Evolutionary conservation across 1,140 invertebrate species (phyloP), one percentile per base, ranked within the genome.

Genomic region (Zaprionus davidi): DNA sequence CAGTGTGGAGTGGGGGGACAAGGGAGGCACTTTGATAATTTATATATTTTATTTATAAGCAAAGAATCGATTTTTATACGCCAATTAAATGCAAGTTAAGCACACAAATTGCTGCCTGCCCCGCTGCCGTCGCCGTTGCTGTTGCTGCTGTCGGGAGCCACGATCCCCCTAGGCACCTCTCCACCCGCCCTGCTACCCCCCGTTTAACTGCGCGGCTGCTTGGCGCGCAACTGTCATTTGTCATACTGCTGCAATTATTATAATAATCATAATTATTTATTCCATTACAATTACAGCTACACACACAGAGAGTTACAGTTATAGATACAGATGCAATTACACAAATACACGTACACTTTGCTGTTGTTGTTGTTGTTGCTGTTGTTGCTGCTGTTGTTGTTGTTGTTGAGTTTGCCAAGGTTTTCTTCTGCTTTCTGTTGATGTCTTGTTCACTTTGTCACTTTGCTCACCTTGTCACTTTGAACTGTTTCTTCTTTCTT

Each of bases 161-260:
- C 51, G 44, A 49, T 20, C 9, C 51, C 51, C 5, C 1, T 24
- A n/a, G 13, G 6, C 53, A n/a, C 26, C 13, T 2, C 4, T 24
- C 20, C n/a, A n/a, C n/a, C n/a, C n/a, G n/a, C n/a, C n/a, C n/a
- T n/a, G n/a, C n/a, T n/a, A n/a, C n/a, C 1, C n/a, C 11, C 53
- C 24, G 15, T 46, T 7, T 20, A 9, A 17, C 6, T 17, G n/a
- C 41, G 41, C n/a, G n/a, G 41, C 12, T n/a, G n/a, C n/a, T 56
- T 31, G 53, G 53, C 22, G 22, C 22, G 22, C 58, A 62, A 71
- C 69, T 69, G 79, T 76, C 79, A 81, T 81, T 81, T 77, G 78
- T 81, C 79, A 76, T 81, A 68, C 69, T 34, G 78, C 79, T 58
- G 75, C 73, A 82, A 86, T 86, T 86, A 87, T 74, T 80, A 68